Conservation (phyloP, 2,888 invertebrate species). For the Tenthredo livida region DNA sequence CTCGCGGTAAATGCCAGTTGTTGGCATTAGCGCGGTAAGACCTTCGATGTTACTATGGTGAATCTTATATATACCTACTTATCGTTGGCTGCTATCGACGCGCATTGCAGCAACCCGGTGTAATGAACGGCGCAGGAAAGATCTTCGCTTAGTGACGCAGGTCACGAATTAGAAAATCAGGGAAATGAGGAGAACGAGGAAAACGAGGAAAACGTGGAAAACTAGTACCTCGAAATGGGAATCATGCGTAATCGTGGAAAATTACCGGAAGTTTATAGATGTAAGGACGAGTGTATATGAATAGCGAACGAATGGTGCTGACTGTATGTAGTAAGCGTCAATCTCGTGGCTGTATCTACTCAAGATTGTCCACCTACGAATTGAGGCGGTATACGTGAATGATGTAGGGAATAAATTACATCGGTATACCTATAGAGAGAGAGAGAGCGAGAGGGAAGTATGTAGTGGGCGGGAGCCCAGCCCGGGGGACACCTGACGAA, state of each 20-base stretch:
- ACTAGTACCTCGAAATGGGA: not conserved
- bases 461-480: constrained; percentile 2
- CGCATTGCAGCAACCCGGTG: constrained; percentile 16
- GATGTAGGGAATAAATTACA: constrained; percentile 36
- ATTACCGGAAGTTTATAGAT: not conserved
- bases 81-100: not conserved
- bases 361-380: constrained; percentile 41
- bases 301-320: not conserved
- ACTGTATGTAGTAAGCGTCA: not conserved
- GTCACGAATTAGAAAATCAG: not conserved
- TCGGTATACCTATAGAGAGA: not conserved
- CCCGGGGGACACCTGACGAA: constrained; percentile 39
- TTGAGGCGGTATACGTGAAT: constrained; percentile 19
- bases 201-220: not conserved
- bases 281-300: not conserved
- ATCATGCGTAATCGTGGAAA: constrained; percentile 11
- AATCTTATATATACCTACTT: constrained; percentile 13
- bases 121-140: not conserved
- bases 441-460: no score
- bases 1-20: constrained; percentile 75
- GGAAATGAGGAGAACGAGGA: not conserved
- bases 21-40: constrained; percentile 75
- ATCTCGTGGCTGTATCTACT: constrained; percentile 22
- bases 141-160: not conserved
- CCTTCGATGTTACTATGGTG: constrained; percentile 71